These are phyloP conservation scores for Apoda limacodes DNA, from an alignment of 2,888 invertebrate genomes.

Conservation along the genomic window DNA sequence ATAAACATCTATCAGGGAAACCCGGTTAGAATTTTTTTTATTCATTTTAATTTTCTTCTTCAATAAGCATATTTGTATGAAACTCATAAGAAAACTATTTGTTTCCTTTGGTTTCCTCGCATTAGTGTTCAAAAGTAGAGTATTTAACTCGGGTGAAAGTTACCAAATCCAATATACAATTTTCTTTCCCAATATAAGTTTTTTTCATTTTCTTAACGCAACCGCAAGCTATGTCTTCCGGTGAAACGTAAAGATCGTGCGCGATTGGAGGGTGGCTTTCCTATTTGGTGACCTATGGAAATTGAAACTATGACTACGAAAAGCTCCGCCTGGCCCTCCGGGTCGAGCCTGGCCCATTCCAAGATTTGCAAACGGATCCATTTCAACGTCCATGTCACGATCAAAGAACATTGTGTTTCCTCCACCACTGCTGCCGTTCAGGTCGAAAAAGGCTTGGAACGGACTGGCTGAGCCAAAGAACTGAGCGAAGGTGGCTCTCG, in stretches of 20 bases:
- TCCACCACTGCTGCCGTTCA: conserved; percentile 66
- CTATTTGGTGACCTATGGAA: conserved; percentile 81
- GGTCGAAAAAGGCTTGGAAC: conserved; percentile 91
- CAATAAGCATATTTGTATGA: too few relatives aligned
- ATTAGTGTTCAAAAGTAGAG: too few relatives aligned
- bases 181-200: too few relatives aligned
- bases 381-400: conserved; percentile 82
- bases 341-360: conserved; percentile 73
- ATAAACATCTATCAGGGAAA: too few relatives aligned
- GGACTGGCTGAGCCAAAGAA: conserved; percentile 97
- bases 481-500: conserved; percentile 95
- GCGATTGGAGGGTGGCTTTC: conserved; percentile 91
- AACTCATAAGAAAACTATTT: too few relatives aligned
- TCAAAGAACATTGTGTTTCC: conserved; percentile 78
- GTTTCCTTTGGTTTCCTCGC: too few relatives aligned
- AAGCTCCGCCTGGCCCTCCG: conserved; percentile 82
- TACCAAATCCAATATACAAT: too few relatives aligned
- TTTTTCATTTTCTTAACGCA: conserved; percentile 99
- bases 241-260: conserved; percentile 90
- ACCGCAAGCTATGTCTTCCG: conserved; percentile 94
- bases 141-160: too few relatives aligned
- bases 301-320: conserved; percentile 90
- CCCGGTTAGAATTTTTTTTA: too few relatives aligned
- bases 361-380: conserved; percentile 80
- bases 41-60: too few relatives aligned